Base-by-base conservation (phyloP, 1,140 invertebrate species). In the Psilanteris sp. region DNA sequence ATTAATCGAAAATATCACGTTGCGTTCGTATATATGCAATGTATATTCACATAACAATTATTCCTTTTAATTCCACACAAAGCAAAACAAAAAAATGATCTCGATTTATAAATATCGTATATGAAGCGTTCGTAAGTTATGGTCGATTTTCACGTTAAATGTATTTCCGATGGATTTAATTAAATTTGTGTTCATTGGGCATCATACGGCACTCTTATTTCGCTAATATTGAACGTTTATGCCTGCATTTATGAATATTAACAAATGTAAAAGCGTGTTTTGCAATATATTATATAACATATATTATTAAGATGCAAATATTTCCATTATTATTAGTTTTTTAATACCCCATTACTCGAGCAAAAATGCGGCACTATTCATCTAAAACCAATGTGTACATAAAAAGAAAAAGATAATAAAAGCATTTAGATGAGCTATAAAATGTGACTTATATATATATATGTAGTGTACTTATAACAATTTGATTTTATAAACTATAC, bases 1-100 rank as follows among this genome's bases (percentile, higher is more conserved):
- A 76, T 76, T 76, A 76, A 76, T 70, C 73, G 73, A 70, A 76
- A 76, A 76, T 76, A 76, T 76, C 59, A 57, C 26, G 73, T 76
- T 76, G 64, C 64, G 24, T 37, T 52, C 59, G 64, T 70, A 59
- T 48, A n/a, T n/a, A 70, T 66, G 41, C 50, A 70, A 2, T 46
- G 57, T 70, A 70, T 55, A 64, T 64, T 57, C 72, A 54, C 57
- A 64, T 70, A 76, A 70, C 73, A 70, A 75, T 76, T 70, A 66
- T 64, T 54, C 66, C 57, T 70, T 70, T 76, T 66, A 66, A 70
- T 59, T 76, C 31, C 18, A 10, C 27, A 29, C 46, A 57, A 48
- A 36, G 26, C 50, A 64, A 68, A 57, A 36, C 26, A 59, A 74
- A 70, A 59, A 39, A 46, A 61, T 59, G 18, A 46, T 61, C 31